phyloP scores from a whole-genome alignment of 2,888 invertebrate genomes.

The Drosophila meridiana region DNA sequence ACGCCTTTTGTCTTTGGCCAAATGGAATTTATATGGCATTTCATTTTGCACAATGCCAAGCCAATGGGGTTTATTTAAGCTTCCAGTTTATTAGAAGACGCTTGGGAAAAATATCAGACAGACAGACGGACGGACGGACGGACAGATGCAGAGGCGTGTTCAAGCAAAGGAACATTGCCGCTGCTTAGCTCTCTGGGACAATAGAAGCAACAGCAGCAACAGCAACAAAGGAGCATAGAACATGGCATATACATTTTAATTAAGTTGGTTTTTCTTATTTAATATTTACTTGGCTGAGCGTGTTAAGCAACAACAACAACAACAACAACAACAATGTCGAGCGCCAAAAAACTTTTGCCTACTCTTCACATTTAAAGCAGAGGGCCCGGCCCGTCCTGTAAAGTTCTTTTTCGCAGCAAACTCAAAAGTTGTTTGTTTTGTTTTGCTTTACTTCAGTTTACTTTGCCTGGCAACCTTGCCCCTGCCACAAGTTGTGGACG shows the following conservation, averaged over 20 bases:
- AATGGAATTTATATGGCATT: constrained; percentile 63
- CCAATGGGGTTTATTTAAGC: constrained; percentile 60
- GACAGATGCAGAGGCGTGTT: not conserved
- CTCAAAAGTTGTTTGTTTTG: constrained; percentile 57
- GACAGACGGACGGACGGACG: not conserved
- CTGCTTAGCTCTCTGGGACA: constrained; percentile 27
- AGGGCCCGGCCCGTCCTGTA: constrained; percentile 2
- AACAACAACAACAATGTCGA: constrained; percentile 4
- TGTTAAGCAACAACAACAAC: constrained; percentile 47
- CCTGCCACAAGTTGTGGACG: not conserved
- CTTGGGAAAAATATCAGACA: constrained; percentile 35
- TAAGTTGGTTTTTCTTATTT: constrained; percentile 69
- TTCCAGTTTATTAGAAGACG: constrained; percentile 62
- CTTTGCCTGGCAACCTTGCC: constrained; percentile 6
- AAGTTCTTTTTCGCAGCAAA: constrained; percentile 35
- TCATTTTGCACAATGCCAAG: constrained; percentile 48
- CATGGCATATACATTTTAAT: constrained; percentile 74
- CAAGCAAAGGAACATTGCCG: constrained; percentile 29
- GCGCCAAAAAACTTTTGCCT: constrained; percentile 33
- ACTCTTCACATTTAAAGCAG: constrained; percentile 34
- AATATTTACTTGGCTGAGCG: constrained; percentile 64
- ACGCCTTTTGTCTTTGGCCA: constrained; percentile 56
- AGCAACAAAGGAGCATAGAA: constrained; percentile 19
- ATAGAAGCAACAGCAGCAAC: not conserved
- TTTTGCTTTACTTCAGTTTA: constrained; percentile 25